phyloP scores from a whole-genome alignment of 2,113 vertebrate species.

The Amphiprion ocellaris region DNA sequence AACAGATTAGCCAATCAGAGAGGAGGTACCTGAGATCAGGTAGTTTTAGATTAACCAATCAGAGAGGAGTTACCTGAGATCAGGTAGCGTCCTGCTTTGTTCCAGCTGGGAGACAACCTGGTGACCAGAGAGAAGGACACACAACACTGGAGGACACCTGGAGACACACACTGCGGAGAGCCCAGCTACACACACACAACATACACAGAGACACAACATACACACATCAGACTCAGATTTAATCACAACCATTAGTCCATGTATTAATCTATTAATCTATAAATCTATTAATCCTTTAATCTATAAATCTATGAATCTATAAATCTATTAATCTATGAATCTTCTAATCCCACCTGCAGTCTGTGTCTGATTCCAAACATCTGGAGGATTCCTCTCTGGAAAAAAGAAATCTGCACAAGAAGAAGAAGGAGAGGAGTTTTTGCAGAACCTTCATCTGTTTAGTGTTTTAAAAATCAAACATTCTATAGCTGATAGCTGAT shows the following conservation, averaged over 20 bases:
- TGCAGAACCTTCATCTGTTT: not conserved
- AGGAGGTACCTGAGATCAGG: too few relatives aligned
- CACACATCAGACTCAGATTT: not conserved
- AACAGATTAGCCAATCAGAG: too few relatives aligned
- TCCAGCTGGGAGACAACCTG: slow-evolving; percentile 90
- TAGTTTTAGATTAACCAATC: too few relatives aligned
- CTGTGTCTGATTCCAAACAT: slow-evolving; percentile 79
- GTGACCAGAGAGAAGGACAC: slow-evolving; percentile 88
- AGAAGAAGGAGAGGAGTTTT: not conserved
- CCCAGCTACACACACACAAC: slow-evolving; percentile 80
- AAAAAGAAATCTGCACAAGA: slow-evolving; percentile 84
- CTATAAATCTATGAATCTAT: too few relatives aligned
- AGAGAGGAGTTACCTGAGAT: not conserved
- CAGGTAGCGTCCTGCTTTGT: slow-evolving; percentile 89
- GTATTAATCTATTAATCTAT: too few relatives aligned
- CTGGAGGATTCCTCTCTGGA: slow-evolving; percentile 87
- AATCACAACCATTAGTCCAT: too few relatives aligned
- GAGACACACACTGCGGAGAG: slow-evolving; percentile 81
- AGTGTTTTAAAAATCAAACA: too few relatives aligned
- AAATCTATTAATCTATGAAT: too few relatives aligned
- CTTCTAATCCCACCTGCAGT: slow-evolving; percentile 84
- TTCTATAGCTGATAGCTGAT: too few relatives aligned
- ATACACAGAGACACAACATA: slow-evolving; percentile 22
- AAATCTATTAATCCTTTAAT: too few relatives aligned
- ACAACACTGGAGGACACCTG: slow-evolving; percentile 87